Conservation (phyloP, 2,113 vertebrate genomes). For the Chionomys nivalis region DNA sequence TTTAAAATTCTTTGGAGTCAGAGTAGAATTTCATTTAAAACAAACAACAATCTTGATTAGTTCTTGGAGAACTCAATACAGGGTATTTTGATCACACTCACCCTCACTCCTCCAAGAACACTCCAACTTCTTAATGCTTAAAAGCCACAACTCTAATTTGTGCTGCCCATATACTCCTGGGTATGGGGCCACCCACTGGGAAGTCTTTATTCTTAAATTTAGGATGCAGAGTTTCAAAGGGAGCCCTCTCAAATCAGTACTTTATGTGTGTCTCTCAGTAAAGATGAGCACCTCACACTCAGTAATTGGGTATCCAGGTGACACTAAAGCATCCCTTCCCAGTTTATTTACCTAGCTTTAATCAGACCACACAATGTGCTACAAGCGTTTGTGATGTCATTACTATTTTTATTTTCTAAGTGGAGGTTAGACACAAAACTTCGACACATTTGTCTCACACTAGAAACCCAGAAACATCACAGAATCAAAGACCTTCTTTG, state of each 20-base stretch:
- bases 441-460: neutral
- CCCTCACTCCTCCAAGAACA: neutral
- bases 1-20: constrained; percentile 37
- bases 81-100: neutral
- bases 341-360: constrained; percentile 4
- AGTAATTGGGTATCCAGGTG: neutral
- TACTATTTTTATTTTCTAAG: constrained; percentile 36
- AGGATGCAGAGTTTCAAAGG: neutral
- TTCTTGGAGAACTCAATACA: neutral
- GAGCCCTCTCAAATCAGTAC: constrained; percentile 12
- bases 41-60: neutral
- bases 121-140: neutral
- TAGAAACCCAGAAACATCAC: constrained; percentile 32
- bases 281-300: neutral
- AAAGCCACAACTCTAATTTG: neutral
- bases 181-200: neutral
- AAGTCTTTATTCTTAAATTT: constrained; percentile 8
- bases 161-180: neutral
- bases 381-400: neutral
- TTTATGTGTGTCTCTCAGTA: neutral
- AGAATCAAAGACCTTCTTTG: constrained; percentile 35
- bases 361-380: neutral
- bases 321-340: neutral
- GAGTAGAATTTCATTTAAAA: neutral
- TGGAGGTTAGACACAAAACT: neutral